Evolutionary conservation across 2,113 vertebrate genomes (phyloP).

Genomic region (Calypte anna): DNA sequence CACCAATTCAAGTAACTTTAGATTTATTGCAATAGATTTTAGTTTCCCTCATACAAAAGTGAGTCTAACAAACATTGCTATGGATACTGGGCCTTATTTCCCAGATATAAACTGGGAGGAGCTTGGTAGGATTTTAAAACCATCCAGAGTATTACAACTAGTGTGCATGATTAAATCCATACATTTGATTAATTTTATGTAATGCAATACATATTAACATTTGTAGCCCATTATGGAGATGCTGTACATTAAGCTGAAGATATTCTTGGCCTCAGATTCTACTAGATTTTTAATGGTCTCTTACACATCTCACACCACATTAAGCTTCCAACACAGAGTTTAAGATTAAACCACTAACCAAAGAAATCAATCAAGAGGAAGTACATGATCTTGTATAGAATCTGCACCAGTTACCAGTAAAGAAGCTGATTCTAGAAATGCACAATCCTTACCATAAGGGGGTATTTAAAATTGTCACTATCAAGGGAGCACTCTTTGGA

Average conservation of each 20-base stretch:
- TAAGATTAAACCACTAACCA: neutral
- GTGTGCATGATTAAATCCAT: neutral
- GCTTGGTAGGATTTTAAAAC: neutral
- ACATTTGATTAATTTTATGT: neutral
- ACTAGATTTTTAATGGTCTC: neutral
- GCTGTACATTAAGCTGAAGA: neutral
- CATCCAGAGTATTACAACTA: neutral
- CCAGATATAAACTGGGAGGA: neutral
- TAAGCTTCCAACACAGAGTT: neutral
- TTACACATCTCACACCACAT: neutral
- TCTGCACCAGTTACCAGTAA: neutral
- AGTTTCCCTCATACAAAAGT: neutral
- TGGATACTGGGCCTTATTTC: neutral
- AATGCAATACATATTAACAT: neutral
- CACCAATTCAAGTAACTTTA: neutral
- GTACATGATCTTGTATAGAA: neutral
- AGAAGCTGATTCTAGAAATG: neutral
- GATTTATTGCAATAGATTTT: neutral
- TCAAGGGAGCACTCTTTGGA: constrained; percentile 98
- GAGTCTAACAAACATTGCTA: neutral
- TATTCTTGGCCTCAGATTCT: neutral
- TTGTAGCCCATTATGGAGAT: neutral
- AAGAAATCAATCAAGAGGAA: neutral
- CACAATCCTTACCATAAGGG: constrained; percentile 89
- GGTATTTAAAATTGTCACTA: constrained; percentile 98